A percentile compares a stretch with the other conserved stretches of the same genome.
Evolutionary conservation across 2,888 invertebrate species (phyloP).

Genomic region (Amorpha juglandis): DNA sequence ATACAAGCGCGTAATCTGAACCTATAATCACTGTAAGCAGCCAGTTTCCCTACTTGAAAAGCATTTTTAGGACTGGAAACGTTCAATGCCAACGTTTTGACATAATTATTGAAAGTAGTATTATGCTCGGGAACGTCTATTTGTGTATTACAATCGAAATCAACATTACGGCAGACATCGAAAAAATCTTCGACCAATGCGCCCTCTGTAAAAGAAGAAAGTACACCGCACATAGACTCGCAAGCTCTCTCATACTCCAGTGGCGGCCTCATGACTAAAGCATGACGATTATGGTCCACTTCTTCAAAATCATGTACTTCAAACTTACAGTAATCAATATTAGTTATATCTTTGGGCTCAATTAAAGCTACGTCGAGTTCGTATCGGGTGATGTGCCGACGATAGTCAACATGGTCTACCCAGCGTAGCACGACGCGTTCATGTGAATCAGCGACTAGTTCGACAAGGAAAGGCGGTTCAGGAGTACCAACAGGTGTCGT

Average conservation of each 20-base stretch:
- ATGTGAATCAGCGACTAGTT: constrained; percentile 61
- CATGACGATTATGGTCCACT: constrained; percentile 60
- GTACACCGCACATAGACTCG: constrained; percentile 67
- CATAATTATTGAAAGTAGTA: constrained; percentile 51
- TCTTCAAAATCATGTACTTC: constrained; percentile 48
- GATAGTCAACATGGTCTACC: constrained; percentile 71
- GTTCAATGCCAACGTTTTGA: constrained; percentile 57
- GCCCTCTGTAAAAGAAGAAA: constrained; percentile 59
- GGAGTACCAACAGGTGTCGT: constrained; percentile 68
- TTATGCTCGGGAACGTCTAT: constrained; percentile 55
- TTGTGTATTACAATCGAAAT: constrained; percentile 50
- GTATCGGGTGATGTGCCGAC: constrained; percentile 59
- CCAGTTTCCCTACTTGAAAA: constrained; percentile 61
- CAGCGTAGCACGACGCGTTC: constrained; percentile 62
- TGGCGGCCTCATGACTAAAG: constrained; percentile 67
- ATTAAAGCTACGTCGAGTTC: constrained; percentile 67
- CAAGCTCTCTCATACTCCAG: constrained; percentile 63
- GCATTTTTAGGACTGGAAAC: constrained; percentile 50
- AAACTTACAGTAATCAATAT: constrained; percentile 62
- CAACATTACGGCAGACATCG: constrained; percentile 60
- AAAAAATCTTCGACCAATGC: constrained; percentile 67
- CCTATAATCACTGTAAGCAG: constrained; percentile 72
- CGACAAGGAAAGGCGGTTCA: constrained; percentile 70
- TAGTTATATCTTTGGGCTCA: constrained; percentile 54
- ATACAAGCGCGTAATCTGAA: constrained; percentile 69